Conservation (phyloP, 2,797 vertebrate species). For the Muscicapa striata region DNA sequence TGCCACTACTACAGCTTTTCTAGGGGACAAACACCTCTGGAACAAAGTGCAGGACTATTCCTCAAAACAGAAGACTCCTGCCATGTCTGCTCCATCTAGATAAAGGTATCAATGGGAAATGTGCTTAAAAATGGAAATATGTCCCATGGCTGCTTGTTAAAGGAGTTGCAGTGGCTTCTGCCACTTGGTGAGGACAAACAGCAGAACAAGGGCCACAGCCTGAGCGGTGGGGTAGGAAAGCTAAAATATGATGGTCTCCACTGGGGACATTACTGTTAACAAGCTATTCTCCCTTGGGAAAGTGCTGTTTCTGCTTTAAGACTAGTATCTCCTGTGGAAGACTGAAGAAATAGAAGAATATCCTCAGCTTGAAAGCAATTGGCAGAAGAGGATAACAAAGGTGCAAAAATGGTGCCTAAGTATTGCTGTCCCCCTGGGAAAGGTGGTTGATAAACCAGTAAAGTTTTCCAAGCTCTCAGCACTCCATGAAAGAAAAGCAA, state of each 20-base stretch:
- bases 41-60: neutral
- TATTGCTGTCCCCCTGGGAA: neutral
- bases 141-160: neutral
- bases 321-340: neutral
- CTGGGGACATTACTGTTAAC: neutral
- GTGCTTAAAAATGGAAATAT: neutral
- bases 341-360: slow-evolving; percentile 8
- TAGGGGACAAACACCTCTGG: neutral
- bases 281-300: neutral
- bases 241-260: neutral
- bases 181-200: neutral
- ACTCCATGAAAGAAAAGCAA: neutral
- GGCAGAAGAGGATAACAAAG: neutral
- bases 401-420: neutral
- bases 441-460: neutral
- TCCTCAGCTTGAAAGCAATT: neutral
- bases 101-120: neutral
- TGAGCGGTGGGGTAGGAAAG: neutral
- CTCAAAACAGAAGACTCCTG: neutral
- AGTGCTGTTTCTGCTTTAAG: neutral
- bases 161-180: neutral
- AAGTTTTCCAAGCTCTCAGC: neutral
- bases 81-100: neutral
- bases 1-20: neutral
- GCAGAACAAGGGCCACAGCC: neutral